These are phyloP conservation scores for Cervus canadensis DNA, from an alignment of 2,113 vertebrate genomes.

Conservation along the genomic window DNA sequence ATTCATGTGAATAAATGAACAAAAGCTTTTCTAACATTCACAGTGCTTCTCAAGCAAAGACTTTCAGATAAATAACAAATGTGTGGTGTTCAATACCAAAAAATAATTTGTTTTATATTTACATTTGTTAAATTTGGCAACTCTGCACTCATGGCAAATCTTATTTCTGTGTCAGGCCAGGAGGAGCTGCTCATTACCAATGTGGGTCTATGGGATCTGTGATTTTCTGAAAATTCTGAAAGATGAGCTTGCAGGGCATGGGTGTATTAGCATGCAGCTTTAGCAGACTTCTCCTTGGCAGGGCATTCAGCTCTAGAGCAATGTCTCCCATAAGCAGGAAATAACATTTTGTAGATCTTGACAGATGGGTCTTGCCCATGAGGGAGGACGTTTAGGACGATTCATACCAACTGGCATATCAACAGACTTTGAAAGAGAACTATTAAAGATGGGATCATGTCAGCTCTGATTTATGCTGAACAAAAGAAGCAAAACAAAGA, in stretches of 20 bases:
- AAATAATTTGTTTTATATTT: not conserved
- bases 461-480: conserved; percentile 59
- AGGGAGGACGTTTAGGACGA: conserved; percentile 56
- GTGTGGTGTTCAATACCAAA: not conserved
- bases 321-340: conserved; percentile 52
- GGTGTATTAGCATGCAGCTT: not conserved
- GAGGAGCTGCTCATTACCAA: conserved; percentile 3
- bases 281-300: not conserved
- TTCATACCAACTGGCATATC: conserved; percentile 56
- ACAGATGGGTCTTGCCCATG: conserved; percentile 67
- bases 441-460: conserved; percentile 51
- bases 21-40: not conserved
- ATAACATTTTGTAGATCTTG: conserved; percentile 50
- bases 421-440: conserved; percentile 58
- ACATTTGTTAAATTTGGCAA: conserved; percentile 7
- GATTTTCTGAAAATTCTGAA: not conserved
- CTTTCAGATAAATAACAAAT: not conserved
- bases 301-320: not conserved
- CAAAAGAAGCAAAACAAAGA: conserved; percentile 58
- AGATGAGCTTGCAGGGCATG: not conserved
- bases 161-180: not conserved
- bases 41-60: not conserved
- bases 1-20: not conserved
- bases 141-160: not conserved
- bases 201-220: not conserved